Conservation (phyloP, 2,888 invertebrate genomes). For the Chironomus tentans region DNA sequence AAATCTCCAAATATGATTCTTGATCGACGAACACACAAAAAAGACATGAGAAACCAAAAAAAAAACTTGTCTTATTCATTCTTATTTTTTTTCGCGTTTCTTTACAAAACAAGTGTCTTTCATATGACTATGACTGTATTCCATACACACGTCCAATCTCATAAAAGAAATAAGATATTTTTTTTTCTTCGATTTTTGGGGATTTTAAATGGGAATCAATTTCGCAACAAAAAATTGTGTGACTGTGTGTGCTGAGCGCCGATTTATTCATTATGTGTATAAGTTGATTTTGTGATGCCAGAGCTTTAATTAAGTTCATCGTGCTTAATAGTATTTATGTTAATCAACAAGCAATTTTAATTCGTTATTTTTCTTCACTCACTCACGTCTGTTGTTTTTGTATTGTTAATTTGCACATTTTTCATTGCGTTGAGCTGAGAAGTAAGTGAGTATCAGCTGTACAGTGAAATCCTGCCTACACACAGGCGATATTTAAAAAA, state of each 20-base stretch:
- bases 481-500: background rate
- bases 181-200: background rate
- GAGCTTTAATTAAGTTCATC: conserved; percentile 25
- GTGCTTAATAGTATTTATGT: conserved; percentile 25
- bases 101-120: background rate
- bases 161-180: background rate
- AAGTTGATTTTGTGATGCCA: background rate
- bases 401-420: conserved; percentile 11
- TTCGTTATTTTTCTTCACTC: background rate
- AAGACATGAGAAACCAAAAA: background rate
- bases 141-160: background rate
- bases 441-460: conserved; percentile 7
- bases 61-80: background rate
- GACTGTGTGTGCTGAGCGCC: background rate
- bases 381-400: background rate
- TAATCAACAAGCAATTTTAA: conserved; percentile 20
- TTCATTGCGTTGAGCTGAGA: background rate
- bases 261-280: background rate
- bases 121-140: background rate
- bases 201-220: conserved; percentile 6
- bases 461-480: conserved; percentile 2
- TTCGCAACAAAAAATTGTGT: background rate
- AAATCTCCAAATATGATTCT: background rate
- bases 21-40: background rate
- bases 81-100: background rate